A percentile compares a stretch with the other conserved stretches of the same genome.
phyloP scores from a whole-genome alignment of 2,797 vertebrate genomes.

The Pseudomugil tenellus region DNA sequence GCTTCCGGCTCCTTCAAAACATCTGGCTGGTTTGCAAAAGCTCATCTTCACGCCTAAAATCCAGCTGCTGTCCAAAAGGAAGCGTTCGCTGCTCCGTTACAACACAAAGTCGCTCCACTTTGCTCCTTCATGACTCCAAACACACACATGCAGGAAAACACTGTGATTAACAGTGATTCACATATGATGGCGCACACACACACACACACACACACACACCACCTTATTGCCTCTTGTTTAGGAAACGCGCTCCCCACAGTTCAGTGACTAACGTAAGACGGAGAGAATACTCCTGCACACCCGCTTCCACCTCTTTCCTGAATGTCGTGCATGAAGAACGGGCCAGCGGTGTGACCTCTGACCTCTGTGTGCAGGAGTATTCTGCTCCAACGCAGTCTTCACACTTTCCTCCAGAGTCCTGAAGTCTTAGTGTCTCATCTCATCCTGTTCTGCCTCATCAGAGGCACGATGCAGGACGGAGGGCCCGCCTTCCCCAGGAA shows the following conservation, averaged over 20 bases:
- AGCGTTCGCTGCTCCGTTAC: too few relatives aligned
- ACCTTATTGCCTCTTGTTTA: conserved; percentile 57
- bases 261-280: conserved; percentile 52
- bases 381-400: conserved; percentile 42
- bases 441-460: conserved; percentile 94
- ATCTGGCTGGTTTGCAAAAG: conserved; percentile 54
- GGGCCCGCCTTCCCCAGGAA: conserved; percentile 90
- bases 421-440: conserved; percentile 81
- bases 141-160: neutral
- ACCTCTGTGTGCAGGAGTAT: conserved; percentile 55
- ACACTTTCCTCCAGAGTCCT: conserved; percentile 16
- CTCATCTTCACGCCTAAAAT: conserved; percentile 41
- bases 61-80: conserved; percentile 44
- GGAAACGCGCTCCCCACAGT: conserved; percentile 37
- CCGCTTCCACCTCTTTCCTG: neutral
- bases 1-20: conserved; percentile 40
- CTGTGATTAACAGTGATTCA: neutral
- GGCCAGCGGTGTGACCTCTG: conserved; percentile 32
- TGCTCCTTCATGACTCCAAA: conserved; percentile 4
- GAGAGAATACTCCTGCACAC: conserved; percentile 59
- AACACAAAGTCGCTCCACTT: too few relatives aligned
- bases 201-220: conserved; percentile 17
- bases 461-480: conserved; percentile 92
- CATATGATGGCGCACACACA: neutral
- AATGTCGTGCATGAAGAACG: neutral